Evolutionary conservation across 2,113 vertebrate genomes (phyloP), one percentile per base, ranked within the genome.

Genomic region (Orycteropus afer): DNA sequence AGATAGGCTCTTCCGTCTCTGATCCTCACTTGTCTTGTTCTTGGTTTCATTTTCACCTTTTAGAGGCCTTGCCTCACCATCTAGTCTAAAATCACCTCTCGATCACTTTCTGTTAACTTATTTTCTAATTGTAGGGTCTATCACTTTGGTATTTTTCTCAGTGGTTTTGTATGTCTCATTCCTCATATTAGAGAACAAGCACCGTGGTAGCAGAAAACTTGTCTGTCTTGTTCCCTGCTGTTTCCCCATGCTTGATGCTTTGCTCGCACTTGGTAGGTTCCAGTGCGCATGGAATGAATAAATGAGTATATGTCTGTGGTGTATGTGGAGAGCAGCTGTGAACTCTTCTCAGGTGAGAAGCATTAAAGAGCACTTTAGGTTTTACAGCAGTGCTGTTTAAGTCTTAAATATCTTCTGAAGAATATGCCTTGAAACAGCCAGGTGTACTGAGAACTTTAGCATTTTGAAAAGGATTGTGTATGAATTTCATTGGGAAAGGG

Each of bases 161-260:
- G 71, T 69, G 57, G 45, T 74, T 93, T 79, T 89, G 14, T 93
- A 51, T 94, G 47, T 85, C 59, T 88, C 78, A 14, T n/a, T 79
- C 42, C 42, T 96, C 59, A 73, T 37, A 61, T 12, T 89, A 47
- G 55, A 61, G 45, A 53, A 37, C 79, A 88, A 57, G 69, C 34
- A 69, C 17, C 23, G 5, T 42, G 22, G 23, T 45, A 83, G n/a
- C 45, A 91, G 45, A 71, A 83, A 15, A 11, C 37, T 91, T 76
- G 3, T 79, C 29, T 85, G 37, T 57, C 23, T 67, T 73, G 17
- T 88, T 85, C 23, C 40, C 11, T 82, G 18, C 74, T 91, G 34
- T 63, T 93, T 86, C 18, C 87, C n/a, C 3, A n/a, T 65, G 63
- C 74, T 57, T 61, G 63, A 59, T 69, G 29, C 47, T 85, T 34